Evolutionary conservation across 2,888 invertebrate genomes (phyloP).

Genomic region (Drosophila seclusa): DNA sequence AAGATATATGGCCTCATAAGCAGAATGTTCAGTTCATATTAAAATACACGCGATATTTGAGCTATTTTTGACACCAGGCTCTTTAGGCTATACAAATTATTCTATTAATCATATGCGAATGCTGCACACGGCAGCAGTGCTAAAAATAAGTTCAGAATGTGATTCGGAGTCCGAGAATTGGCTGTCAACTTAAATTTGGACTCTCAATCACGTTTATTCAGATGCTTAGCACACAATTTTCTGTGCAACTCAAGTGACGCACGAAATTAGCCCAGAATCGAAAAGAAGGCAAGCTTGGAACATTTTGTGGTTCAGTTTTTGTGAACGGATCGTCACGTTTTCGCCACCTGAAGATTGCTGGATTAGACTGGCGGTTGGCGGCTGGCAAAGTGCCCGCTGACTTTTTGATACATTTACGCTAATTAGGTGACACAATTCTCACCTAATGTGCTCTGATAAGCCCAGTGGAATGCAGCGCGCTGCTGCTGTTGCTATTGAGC

Average conservation of each 20-base stretch:
- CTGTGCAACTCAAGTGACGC: slow-evolving; percentile 52
- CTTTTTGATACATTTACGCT: slow-evolving; percentile 81
- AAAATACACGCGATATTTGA: slow-evolving; percentile 26
- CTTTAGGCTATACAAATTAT: slow-evolving; percentile 1
- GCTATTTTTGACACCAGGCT: slow-evolving; percentile 6
- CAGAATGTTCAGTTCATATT: slow-evolving; percentile 1
- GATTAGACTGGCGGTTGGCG: slow-evolving; percentile 50
- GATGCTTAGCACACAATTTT: slow-evolving; percentile 20
- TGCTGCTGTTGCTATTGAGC: slow-evolving; percentile 22
- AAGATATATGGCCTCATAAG: slow-evolving; percentile 5
- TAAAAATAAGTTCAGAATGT: background rate
- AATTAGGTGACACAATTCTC: slow-evolving; percentile 85
- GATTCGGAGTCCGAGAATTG: slow-evolving; percentile 25
- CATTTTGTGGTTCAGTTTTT: slow-evolving; percentile 57
- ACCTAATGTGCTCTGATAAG: slow-evolving; percentile 81
- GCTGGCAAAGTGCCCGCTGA: slow-evolving; percentile 49
- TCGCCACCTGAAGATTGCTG: slow-evolving; percentile 64
- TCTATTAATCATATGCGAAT: slow-evolving; percentile 24
- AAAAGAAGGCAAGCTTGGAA: slow-evolving; percentile 36
- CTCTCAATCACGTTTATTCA: slow-evolving; percentile 33
- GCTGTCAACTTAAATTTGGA: slow-evolving; percentile 44
- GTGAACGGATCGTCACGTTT: slow-evolving; percentile 61
- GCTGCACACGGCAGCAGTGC: background rate
- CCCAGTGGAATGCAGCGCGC: slow-evolving; percentile 45
- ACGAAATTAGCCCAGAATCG: slow-evolving; percentile 69